A percentile compares a stretch with the other conserved stretches of the same genome.
Conservation (phyloP, 2,888 invertebrate species). For the Sericinus montela region DNA sequence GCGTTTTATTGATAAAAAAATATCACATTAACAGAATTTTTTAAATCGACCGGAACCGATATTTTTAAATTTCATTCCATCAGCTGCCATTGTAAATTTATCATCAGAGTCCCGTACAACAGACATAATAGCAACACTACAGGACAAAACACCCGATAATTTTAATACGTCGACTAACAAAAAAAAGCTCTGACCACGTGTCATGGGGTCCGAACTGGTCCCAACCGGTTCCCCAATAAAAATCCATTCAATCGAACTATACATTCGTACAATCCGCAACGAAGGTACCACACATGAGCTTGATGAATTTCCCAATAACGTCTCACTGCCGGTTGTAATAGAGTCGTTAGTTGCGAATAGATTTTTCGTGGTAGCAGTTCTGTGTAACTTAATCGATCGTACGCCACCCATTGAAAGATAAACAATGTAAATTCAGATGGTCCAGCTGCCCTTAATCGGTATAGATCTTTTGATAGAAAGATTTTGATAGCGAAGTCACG, state of each 20-base stretch:
- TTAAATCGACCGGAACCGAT: neutral
- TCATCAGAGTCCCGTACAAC: slow-evolving; percentile 32
- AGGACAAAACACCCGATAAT: slow-evolving; percentile 64
- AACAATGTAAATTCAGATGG: slow-evolving; percentile 35
- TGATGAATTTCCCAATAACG: neutral
- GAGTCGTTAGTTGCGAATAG: neutral
- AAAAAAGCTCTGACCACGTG: slow-evolving; percentile 67
- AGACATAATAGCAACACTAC: slow-evolving; percentile 29
- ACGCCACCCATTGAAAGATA: slow-evolving; percentile 35
- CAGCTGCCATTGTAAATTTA: slow-evolving; percentile 34
- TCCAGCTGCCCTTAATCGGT: slow-evolving; percentile 58
- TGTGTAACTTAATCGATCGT: slow-evolving; percentile 29
- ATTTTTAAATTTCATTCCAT: slow-evolving; percentile 13
- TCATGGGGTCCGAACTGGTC: slow-evolving; percentile 62
- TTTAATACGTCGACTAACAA: slow-evolving; percentile 65
- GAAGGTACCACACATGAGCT: slow-evolving; percentile 8
- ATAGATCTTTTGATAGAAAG: slow-evolving; percentile 53
- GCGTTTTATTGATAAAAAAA: too few species aligned
- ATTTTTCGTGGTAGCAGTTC: slow-evolving; percentile 3
- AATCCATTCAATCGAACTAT: slow-evolving; percentile 68
- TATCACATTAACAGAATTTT: neutral
- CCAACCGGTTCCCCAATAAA: slow-evolving; percentile 66
- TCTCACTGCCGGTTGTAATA: neutral
- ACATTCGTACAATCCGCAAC: slow-evolving; percentile 5
- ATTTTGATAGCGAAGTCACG: slow-evolving; percentile 34